These are phyloP conservation scores for Penelope pileata DNA, from an alignment of 2,113 vertebrate genomes.

Conservation along the genomic window DNA sequence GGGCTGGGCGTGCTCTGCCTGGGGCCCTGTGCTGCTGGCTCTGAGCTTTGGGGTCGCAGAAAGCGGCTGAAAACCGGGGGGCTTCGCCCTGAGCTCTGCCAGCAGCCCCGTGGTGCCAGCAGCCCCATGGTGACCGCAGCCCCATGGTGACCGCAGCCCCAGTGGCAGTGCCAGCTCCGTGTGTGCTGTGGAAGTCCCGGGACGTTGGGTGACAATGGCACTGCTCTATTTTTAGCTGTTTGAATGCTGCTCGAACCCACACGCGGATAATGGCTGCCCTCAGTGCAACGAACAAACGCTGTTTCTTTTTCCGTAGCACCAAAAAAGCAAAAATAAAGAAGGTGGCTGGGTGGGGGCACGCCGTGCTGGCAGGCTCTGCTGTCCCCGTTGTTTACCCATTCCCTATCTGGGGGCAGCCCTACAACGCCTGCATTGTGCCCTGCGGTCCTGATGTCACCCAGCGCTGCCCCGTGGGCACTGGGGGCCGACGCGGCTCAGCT, in stretches of 20 bases:
- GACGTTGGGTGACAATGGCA: too few species aligned
- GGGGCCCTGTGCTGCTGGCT: fast-evolving
- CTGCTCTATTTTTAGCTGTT: too few species aligned
- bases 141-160: too few species aligned
- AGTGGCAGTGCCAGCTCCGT: too few species aligned
- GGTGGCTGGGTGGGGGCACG: neutral
- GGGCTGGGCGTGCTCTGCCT: neutral
- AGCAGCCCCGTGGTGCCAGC: too few species aligned
- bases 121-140: too few species aligned
- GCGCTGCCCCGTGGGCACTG: too few species aligned
- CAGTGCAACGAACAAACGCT: neutral
- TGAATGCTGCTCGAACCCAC: too few species aligned
- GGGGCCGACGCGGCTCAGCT: too few species aligned
- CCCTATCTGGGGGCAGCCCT: neutral
- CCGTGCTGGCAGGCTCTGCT: neutral
- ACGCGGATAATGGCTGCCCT: neutral
- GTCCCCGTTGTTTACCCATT: neutral
- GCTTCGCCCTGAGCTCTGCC: neutral
- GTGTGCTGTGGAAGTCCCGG: too few species aligned
- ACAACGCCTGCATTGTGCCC: conserved; percentile 12
- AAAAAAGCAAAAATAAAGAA: neutral
- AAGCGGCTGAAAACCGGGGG: neutral
- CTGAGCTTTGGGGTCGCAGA: neutral
- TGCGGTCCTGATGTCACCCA: conserved; percentile 43
- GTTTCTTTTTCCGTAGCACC: neutral